Conservation (phyloP, 2,113 vertebrate species). For the Notarius quadriscutis region DNA sequence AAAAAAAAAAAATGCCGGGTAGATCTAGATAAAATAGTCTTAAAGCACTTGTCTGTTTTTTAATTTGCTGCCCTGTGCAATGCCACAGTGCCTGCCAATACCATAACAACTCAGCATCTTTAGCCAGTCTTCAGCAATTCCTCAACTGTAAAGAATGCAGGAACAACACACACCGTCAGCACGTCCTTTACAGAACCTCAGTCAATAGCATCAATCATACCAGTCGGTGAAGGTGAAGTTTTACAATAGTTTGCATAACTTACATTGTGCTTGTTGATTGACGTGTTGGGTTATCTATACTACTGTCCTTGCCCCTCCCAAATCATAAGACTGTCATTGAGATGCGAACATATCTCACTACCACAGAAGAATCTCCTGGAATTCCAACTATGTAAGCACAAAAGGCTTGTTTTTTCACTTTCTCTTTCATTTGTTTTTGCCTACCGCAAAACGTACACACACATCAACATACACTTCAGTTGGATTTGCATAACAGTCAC, state of each 20-base stretch:
- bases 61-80: neutral
- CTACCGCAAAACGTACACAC: neutral
- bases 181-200: constrained; percentile 32
- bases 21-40: neutral
- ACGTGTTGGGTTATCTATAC: constrained; percentile 3
- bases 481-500: constrained; percentile 12
- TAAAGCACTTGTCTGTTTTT: neutral
- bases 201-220: constrained; percentile 34
- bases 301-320: constrained; percentile 34
- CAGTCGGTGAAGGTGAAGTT: constrained; percentile 34
- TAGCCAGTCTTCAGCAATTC: constrained; percentile 4
- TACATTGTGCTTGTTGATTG: neutral
- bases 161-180: neutral
- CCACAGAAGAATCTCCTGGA: constrained; percentile 31
- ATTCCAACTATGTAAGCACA: constrained; percentile 21
- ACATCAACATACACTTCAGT: constrained; percentile 2
- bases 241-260: constrained; percentile 56
- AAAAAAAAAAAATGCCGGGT: neutral
- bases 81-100: neutral
- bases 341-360: neutral
- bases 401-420: neutral
- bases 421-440: neutral
- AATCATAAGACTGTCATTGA: constrained; percentile 2
- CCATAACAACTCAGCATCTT: neutral
- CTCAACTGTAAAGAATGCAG: constrained; percentile 1